Conservation (phyloP, 2,888 invertebrate species). For the Pyrocoelia pectoralis region DNA sequence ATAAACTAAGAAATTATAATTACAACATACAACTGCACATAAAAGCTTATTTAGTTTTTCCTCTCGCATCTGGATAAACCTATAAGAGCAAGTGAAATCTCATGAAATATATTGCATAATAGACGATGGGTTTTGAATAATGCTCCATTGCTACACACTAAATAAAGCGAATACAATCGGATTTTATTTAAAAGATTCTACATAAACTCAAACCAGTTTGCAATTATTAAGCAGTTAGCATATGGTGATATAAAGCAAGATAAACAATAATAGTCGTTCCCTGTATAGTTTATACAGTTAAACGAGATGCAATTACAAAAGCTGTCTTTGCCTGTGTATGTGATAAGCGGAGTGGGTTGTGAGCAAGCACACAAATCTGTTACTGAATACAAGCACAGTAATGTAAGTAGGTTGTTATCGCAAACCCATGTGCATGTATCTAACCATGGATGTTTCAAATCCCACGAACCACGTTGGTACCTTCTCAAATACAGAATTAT, state of each 20-base stretch:
- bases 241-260: constrained; percentile 50
- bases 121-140: constrained; percentile 17
- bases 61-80: constrained; percentile 2
- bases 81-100: constrained; percentile 15
- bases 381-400: constrained; percentile 34
- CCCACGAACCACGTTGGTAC: neutral
- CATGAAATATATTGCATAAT: neutral
- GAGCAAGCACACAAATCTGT: constrained; percentile 42
- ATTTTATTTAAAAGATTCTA: constrained; percentile 32
- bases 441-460: constrained; percentile 22
- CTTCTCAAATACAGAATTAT: constrained; percentile 1
- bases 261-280: constrained; percentile 51
- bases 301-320: constrained; percentile 51
- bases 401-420: constrained; percentile 42
- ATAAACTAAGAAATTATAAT: constrained; percentile 1
- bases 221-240: constrained; percentile 50
- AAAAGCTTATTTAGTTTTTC: constrained; percentile 3
- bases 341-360: constrained; percentile 47
- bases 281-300: constrained; percentile 50
- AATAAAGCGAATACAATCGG: constrained; percentile 33
- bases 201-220: constrained; percentile 39
- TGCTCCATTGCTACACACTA: constrained; percentile 22
- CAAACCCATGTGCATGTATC: constrained; percentile 35
- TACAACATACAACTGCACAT: neutral
- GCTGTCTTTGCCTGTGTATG: constrained; percentile 46